Base-by-base conservation (phyloP, 1,140 invertebrate genomes). In the Condylostylus longicornis region DNA sequence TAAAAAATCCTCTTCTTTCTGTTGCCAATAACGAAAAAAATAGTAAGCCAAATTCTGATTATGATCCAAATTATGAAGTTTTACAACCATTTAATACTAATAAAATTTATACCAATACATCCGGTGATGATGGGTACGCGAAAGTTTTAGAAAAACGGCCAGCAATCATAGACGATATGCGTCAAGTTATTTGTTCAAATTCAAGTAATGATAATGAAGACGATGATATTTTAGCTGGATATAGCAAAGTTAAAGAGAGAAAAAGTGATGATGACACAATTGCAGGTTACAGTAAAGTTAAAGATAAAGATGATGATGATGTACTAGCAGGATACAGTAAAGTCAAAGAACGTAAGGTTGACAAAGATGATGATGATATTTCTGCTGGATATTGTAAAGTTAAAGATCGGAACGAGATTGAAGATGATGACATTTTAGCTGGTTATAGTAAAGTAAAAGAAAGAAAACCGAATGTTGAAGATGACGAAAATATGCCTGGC, bases 61-160 rank as follows among this genome's bases (percentile, higher is more conserved):
- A 66, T 2, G 73, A 79, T 63, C 74, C 75, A 1, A 81, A 79
- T 51, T 82, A 81, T 46, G 77, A 82, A 54, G 69, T 76, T 25
- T 49, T 80, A 14, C 65, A 70, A 40, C 68, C 67, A 9, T 33
- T 37, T 8, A 41, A 42, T 17, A 22, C 29, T 28, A 25, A 12
- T 17, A 12, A 23, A 21, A 29, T 25, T 15, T 29, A 38, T 41
- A 41, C 30, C 36, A 42, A 18, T 59, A 43, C 42, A 44, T 46
- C 59, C 31, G 49, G 48, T 10, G 45, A 56, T 40, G 44, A 50
- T 45, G 54, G 61, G 28, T 56, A 72, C 45, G 61, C 63, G 12
- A 63, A 60, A 41, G 57, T 63, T 35, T 46, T 56, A 42, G 53
- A 61, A 21, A 61, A 55, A 37, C 53, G 54, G 23, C 44, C 45